Conservation (phyloP, 2,888 invertebrate species). For the Thumatha senex region DNA sequence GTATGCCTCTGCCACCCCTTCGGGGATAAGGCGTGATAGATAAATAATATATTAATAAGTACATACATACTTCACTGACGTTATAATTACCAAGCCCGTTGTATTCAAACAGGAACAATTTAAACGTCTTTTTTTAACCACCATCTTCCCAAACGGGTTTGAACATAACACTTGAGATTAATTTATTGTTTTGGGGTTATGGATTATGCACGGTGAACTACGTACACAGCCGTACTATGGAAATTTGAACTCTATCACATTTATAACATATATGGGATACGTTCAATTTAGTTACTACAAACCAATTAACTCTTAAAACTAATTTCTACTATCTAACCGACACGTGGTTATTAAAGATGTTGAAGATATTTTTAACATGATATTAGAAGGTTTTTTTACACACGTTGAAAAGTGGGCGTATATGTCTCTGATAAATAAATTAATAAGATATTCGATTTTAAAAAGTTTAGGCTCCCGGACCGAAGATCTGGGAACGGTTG, state of each 20-base stretch:
- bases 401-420: too few species aligned
- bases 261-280: constrained; percentile 19
- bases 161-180: constrained; percentile 46
- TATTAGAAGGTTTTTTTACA: too few species aligned
- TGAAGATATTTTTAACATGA: too few species aligned
- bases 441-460: too few species aligned
- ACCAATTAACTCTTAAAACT: background rate
- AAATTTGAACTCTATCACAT: constrained; percentile 47
- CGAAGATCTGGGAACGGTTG: too few species aligned
- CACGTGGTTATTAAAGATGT: too few species aligned
- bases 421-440: too few species aligned
- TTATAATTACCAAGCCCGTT: constrained; percentile 21
- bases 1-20: too few species aligned
- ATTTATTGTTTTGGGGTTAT: constrained; percentile 48
- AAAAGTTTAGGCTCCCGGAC: too few species aligned
- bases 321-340: background rate
- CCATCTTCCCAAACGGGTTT: constrained; percentile 35
- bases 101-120: constrained; percentile 5
- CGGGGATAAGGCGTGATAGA: too few species aligned
- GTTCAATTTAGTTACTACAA: constrained; percentile 19
- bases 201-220: constrained; percentile 49
- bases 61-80: constrained; percentile 2
- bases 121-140: constrained; percentile 11
- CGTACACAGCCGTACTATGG: constrained; percentile 31
- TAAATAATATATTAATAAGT: too few species aligned